Conservation (phyloP, 53 echinoderm and acorn worm species). For the Glandiceps talaboti region DNA sequence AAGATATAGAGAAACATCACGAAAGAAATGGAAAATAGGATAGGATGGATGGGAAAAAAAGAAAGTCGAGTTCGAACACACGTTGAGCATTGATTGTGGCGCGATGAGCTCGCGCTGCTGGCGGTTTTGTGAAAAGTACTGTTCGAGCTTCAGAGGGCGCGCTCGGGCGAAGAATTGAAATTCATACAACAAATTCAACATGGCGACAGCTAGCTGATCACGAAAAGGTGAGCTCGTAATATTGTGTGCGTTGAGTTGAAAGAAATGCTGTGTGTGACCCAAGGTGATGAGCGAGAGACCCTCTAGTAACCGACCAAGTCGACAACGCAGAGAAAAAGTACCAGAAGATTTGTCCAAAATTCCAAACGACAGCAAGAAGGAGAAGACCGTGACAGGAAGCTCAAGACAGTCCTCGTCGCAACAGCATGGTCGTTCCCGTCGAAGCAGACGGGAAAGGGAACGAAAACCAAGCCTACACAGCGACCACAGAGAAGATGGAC, state of each 20-base stretch:
- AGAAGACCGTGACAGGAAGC: background rate
- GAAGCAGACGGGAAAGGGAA: background rate
- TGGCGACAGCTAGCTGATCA: background rate
- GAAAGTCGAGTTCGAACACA: too few species aligned
- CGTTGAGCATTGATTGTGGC: too few species aligned
- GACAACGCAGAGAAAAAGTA: background rate
- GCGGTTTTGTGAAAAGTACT: too few species aligned
- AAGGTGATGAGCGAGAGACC: constrained; percentile 1
- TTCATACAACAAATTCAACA: background rate
- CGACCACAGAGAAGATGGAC: background rate
- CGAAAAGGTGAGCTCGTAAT: background rate
- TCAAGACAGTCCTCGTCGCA: background rate
- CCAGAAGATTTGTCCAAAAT: background rate
- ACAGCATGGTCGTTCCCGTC: constrained; percentile 1
- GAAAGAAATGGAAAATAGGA: too few species aligned
- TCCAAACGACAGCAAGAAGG: background rate
- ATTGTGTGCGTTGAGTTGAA: background rate
- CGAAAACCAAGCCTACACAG: background rate
- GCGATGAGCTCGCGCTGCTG: too few species aligned
- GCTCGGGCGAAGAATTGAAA: background rate
- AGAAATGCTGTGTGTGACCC: background rate
- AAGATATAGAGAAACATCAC: too few species aligned
- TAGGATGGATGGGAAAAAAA: too few species aligned
- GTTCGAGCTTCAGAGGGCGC: background rate
- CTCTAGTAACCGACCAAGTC: background rate